Conservation (phyloP, 2,797 vertebrate genomes). For the Loriculus beryllinus region DNA sequence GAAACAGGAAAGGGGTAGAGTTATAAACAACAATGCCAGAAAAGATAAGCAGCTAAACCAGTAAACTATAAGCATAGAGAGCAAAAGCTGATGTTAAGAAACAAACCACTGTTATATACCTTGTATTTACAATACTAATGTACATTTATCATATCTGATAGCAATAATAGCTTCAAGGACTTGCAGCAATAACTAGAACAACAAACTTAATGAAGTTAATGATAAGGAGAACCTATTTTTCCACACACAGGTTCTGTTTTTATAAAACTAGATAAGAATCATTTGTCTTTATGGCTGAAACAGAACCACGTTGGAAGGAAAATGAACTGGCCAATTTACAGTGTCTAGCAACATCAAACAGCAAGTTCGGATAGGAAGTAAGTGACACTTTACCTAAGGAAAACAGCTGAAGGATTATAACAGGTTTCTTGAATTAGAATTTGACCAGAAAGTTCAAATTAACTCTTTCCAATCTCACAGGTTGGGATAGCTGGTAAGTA, state of each 20-base stretch:
- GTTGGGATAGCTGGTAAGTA: neutral
- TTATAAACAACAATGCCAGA: neutral
- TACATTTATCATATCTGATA: neutral
- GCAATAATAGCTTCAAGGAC: neutral
- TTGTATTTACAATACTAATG: neutral
- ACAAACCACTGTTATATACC: neutral
- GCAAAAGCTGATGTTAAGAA: neutral
- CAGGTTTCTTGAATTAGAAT: neutral
- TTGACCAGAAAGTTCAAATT: neutral
- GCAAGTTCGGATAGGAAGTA: neutral
- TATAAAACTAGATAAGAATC: slow-evolving; percentile 3
- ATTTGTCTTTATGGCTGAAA: slow-evolving; percentile 23
- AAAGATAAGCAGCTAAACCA: neutral
- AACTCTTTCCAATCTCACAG: neutral
- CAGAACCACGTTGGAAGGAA: neutral
- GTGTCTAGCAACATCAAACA: neutral
- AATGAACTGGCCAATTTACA: slow-evolving; percentile 10
- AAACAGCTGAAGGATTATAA: neutral
- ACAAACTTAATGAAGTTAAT: neutral
- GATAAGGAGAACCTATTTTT: neutral
- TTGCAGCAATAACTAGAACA: neutral
- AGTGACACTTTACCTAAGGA: neutral
- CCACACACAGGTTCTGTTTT: neutral
- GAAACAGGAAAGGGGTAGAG: neutral
- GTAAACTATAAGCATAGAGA: neutral